These are phyloP conservation scores for Apamea sordens DNA, from an alignment of 2,888 invertebrate genomes.

Conservation along the genomic window DNA sequence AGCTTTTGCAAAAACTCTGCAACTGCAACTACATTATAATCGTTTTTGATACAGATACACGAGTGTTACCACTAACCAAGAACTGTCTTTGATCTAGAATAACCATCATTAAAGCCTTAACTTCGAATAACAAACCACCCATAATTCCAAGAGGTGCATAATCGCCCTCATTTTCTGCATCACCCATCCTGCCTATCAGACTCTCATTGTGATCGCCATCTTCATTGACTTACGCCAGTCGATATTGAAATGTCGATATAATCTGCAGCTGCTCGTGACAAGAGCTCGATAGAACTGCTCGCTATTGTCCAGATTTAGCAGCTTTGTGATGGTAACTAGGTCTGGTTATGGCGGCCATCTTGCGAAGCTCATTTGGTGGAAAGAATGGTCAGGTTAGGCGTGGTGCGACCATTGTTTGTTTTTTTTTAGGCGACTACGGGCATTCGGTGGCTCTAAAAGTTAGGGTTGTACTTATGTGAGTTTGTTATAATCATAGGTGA, in stretches of 20 bases:
- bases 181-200: constrained; percentile 3
- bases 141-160: background rate
- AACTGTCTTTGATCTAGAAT: background rate
- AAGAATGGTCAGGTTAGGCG: background rate
- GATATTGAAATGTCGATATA: constrained; percentile 54
- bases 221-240: constrained; percentile 21
- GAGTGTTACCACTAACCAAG: background rate
- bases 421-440: background rate
- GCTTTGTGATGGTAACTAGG: constrained; percentile 25
- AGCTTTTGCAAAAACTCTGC: too few relatives aligned
- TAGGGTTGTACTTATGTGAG: background rate
- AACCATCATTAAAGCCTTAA: background rate
- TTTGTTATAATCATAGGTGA: background rate
- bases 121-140: background rate
- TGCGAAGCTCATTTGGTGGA: background rate
- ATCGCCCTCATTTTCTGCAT: background rate
- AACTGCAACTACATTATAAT: background rate
- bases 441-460: background rate
- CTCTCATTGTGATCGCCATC: constrained; percentile 33
- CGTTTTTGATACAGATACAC: background rate
- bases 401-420: background rate
- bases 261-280: constrained; percentile 50
- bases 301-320: constrained; percentile 46
- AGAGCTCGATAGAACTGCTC: constrained; percentile 30
- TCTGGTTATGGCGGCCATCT: constrained; percentile 3